Base-by-base conservation (phyloP, 2,888 invertebrate species). In the Oscheius sp. region DNA sequence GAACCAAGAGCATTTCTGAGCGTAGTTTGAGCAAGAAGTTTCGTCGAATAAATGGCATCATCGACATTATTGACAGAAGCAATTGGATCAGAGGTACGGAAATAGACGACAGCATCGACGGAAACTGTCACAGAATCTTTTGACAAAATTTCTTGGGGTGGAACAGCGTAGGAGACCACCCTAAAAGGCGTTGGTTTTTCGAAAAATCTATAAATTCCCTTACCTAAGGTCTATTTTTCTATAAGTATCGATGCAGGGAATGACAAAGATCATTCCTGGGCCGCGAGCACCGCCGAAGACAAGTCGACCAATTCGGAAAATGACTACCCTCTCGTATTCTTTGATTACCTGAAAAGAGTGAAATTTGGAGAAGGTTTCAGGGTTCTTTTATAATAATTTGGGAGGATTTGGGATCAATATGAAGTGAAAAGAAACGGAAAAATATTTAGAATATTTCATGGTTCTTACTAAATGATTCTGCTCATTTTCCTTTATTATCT, bases 221-320 rank as follows among this genome's bases (percentile, higher is more conserved):
- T 12, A 84, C 85, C 98, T 92, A 78, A 98, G 91, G 89, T 98
- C 97, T 27, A 98, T 95, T 78, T 95, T 93, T 35, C 94, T 94
- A 89, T 96, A 97, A 45, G 89, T 90, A 78, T 91, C 97, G 88
- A 96, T 94, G 91, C 96, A 97, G 0, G 96, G 97, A 80, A 97
- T 91, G 77, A 96, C 94, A 91, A 97, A 97, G 91, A 97, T 96
- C 87, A 97, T 95, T 72, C 96, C 89, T 2, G 90, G 90, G 0
- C 95, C 95, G 80, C 93, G 91, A 1, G 93, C 93, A 49, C 82
- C 93, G 0, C 94, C 94, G 79, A 92, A 91, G 71, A 91, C 88
- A 55, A 95, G 88, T 68, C 95, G 91, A 45, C 95, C 95, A 84
- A 95, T 91, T 23, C 95, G 92, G 89, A 95, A 95, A 87, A 95